Conservation (phyloP, 64 coral and sea anemone species). For the Stylophora pistillata region DNA sequence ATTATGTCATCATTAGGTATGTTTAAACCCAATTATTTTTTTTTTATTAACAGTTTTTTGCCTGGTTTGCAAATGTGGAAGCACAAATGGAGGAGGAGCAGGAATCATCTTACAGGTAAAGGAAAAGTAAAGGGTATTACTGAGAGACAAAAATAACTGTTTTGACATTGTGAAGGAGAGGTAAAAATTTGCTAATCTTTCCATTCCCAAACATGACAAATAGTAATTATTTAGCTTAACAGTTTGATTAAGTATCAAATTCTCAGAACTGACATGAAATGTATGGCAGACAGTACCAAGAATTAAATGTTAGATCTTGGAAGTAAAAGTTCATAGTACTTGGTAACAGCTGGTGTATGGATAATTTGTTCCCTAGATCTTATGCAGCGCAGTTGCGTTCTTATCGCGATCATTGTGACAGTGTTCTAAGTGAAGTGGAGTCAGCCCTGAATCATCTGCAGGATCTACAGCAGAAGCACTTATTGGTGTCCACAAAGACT, state of each 20-base stretch:
- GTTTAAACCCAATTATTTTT: not conserved
- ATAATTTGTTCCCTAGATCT: slow-evolving; percentile 37
- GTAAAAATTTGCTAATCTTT: no score
- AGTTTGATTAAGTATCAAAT: no score
- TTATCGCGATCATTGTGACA: slow-evolving; percentile 92
- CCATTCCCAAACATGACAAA: no score
- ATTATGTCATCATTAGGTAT: not conserved
- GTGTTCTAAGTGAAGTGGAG: slow-evolving; percentile 80
- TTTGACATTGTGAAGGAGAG: no score
- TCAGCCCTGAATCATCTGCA: slow-evolving; percentile 71
- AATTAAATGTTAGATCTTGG: not conserved
- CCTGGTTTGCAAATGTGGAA: slow-evolving; percentile 99
- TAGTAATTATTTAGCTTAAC: no score
- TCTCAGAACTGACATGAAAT: not conserved
- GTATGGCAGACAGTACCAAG: not conserved
- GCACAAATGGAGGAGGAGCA: slow-evolving; percentile 98
- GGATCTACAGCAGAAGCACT: slow-evolving; percentile 89
- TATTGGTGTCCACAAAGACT: slow-evolving; percentile 98
- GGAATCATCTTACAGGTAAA: slow-evolving; percentile 93
- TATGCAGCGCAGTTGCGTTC: slow-evolving; percentile 86
- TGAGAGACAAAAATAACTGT: no score
- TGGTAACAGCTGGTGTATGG: not conserved
- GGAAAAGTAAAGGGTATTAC: no score
- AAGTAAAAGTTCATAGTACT: not conserved
- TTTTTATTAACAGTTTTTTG: slow-evolving; percentile 75